These are phyloP conservation scores for Ruditapes philippinarum DNA, from an alignment of 1,140 invertebrate species.

Conservation along the genomic window DNA sequence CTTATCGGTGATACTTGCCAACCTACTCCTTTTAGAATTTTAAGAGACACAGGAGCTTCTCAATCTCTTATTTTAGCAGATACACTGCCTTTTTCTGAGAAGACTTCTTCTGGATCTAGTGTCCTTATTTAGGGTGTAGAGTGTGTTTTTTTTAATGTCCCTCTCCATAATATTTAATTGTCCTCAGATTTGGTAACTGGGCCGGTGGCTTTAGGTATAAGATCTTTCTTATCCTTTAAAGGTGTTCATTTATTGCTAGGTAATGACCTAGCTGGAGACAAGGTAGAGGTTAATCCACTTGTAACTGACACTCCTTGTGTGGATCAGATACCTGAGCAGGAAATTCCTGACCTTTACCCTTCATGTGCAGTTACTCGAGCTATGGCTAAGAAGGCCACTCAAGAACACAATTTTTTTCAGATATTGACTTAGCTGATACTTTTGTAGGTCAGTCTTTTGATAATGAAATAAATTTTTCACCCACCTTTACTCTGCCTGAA, in stretches of 20 bases:
- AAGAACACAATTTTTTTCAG: background rate
- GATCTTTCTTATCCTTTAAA: conserved; percentile 50
- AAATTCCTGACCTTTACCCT: conserved; percentile 54
- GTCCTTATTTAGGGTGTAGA: conserved; percentile 64
- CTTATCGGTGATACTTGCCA: background rate
- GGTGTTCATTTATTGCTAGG: conserved; percentile 66
- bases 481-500: background rate
- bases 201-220: conserved; percentile 47
- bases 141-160: conserved; percentile 34
- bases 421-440: conserved; percentile 21
- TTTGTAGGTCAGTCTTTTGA: background rate
- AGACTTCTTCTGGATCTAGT: conserved; percentile 47
- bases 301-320: conserved; percentile 38
- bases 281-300: conserved; percentile 54
- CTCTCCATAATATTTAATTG: conserved; percentile 65
- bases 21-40: conserved; percentile 1
- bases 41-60: conserved; percentile 19
- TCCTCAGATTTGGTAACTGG: conserved; percentile 57
- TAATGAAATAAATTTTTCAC: background rate
- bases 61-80: conserved; percentile 57
- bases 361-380: conserved; percentile 65
- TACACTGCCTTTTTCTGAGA: conserved; percentile 40
- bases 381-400: conserved; percentile 62
- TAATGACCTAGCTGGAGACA: conserved; percentile 67
- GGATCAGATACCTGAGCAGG: background rate